A percentile compares a stretch with the other conserved stretches of the same genome.
These are phyloP conservation scores for Battus philenor DNA, from an alignment of 1,140 invertebrate genomes.

Conservation along the genomic window DNA sequence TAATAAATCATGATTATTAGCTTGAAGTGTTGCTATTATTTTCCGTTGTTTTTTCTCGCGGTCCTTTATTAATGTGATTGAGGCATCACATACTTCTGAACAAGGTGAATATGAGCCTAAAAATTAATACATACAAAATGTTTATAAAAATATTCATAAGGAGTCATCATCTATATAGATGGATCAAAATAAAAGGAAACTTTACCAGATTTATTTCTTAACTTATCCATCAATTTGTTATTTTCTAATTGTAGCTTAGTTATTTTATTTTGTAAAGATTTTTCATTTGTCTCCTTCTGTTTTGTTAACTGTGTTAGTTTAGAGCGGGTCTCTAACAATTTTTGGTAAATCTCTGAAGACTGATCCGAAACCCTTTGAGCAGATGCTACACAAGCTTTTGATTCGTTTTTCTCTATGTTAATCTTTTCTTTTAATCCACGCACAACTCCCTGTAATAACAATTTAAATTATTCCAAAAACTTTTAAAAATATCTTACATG, in stretches of 20 bases:
- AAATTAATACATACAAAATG: too few species aligned
- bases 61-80: conserved; percentile 40
- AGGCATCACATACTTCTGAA: conserved; percentile 45
- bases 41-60: conserved; percentile 45
- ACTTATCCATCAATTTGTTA: conserved; percentile 48
- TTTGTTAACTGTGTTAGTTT: conserved; percentile 50
- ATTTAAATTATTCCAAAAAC: too few species aligned
- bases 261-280: conserved; percentile 49
- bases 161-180: too few species aligned
- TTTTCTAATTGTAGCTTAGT: conserved; percentile 48
- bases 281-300: conserved; percentile 58
- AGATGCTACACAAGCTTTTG: conserved; percentile 57
- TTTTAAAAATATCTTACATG: too few species aligned
- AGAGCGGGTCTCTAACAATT: conserved; percentile 37
- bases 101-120: conserved; percentile 37
- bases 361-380: conserved; percentile 57
- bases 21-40: conserved; percentile 47
- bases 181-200: conserved; percentile 5
- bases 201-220: conserved; percentile 52
- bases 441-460: conserved; percentile 32
- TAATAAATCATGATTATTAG: conserved; percentile 51
- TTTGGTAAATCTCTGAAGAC: conserved; percentile 46
- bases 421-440: conserved; percentile 50
- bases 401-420: conserved; percentile 54
- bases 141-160: too few species aligned